phyloP scores from a whole-genome alignment of 2,113 vertebrate species.

The Ardeotis arabs region DNA sequence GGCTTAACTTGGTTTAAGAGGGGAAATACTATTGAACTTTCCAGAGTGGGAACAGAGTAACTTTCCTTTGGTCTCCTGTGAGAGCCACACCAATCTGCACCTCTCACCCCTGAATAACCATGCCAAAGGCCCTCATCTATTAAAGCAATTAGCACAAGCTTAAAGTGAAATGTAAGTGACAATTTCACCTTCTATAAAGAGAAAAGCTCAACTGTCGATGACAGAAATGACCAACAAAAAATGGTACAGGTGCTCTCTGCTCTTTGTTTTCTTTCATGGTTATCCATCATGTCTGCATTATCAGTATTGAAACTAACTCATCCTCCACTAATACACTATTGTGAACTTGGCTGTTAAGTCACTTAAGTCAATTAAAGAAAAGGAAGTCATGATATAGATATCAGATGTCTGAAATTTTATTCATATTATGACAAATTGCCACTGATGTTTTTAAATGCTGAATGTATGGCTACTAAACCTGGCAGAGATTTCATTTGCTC shows the following conservation, averaged over 20 bases:
- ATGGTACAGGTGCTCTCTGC: background rate
- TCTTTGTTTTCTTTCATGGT: background rate
- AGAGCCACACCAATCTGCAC: background rate
- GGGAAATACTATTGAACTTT: accelerated
- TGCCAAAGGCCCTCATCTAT: background rate
- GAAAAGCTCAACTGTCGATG: background rate
- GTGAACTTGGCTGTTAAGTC: background rate
- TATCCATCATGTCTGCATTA: background rate
- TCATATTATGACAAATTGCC: background rate
- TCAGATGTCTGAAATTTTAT: background rate
- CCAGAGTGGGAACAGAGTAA: background rate
- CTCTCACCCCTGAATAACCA: background rate
- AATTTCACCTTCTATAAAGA: background rate
- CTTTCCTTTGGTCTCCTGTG: background rate
- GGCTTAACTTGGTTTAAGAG: background rate
- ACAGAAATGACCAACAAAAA: background rate
- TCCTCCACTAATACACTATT: background rate
- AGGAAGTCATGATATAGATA: background rate
- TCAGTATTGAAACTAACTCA: background rate
- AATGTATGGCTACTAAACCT: background rate
- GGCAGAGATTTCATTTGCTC: background rate
- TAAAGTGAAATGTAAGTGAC: background rate
- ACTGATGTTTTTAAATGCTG: background rate
- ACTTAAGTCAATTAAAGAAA: background rate
- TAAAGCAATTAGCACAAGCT: background rate